phyloP scores from a whole-genome alignment of 2,797 vertebrate genomes.

The Myiothlypis coronata region DNA sequence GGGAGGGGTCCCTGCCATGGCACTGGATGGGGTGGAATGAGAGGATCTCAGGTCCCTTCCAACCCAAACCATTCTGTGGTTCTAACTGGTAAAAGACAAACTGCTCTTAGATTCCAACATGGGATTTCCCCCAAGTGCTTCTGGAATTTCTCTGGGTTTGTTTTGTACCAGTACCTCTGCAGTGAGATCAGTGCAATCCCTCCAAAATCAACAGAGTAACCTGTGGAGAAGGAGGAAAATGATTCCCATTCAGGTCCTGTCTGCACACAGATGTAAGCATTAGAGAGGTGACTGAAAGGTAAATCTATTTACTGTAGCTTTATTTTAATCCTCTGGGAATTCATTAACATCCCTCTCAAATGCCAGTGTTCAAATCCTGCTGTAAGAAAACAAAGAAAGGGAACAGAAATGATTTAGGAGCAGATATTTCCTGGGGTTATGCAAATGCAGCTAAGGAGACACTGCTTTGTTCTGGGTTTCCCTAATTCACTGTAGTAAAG shows the following conservation, averaged over 20 bases:
- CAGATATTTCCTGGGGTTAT: background rate
- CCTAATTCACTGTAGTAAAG: background rate
- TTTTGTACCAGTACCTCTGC: background rate
- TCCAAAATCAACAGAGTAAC: background rate
- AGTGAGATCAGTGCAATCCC: background rate
- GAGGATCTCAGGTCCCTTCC: background rate
- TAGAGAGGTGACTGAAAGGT: background rate
- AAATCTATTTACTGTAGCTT: background rate
- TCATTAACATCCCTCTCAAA: constrained; percentile 19
- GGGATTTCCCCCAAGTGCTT: background rate
- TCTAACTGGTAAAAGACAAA: background rate
- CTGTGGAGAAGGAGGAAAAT: background rate
- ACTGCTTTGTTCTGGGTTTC: background rate
- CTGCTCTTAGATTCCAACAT: background rate
- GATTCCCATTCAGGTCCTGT: background rate
- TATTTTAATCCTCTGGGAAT: constrained; percentile 24
- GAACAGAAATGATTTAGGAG: background rate
- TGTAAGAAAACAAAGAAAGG: background rate
- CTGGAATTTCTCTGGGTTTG: background rate
- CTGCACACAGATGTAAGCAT: background rate
- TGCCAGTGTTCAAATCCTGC: background rate
- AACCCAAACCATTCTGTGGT: background rate
- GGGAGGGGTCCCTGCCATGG: background rate
- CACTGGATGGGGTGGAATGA: background rate
- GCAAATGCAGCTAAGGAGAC: background rate